Percentiles rank a stretch among this genome's conserved stretches.
Conservation (phyloP, 2,888 invertebrate genomes). For the Autographa gamma region DNA sequence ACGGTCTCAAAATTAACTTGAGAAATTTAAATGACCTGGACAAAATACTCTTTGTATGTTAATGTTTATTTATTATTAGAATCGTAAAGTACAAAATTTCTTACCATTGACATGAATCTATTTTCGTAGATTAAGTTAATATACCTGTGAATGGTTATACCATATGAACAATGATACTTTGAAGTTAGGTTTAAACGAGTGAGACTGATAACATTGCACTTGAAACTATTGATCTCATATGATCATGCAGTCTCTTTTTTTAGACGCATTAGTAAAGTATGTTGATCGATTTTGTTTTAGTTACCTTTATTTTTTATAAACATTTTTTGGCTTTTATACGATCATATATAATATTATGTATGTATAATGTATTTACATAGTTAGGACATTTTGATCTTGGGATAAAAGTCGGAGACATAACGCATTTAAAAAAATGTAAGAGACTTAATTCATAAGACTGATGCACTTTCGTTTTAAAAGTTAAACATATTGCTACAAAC, state of each 20-base stretch:
- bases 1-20: slow-evolving; percentile 14
- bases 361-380: slow-evolving; percentile 12
- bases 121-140: slow-evolving; percentile 26
- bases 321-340: slow-evolving; percentile 55
- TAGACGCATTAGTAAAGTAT: slow-evolving; percentile 39
- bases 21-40: slow-evolving; percentile 15
- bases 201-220: slow-evolving; percentile 60
- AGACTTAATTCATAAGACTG: slow-evolving; percentile 10
- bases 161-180: slow-evolving; percentile 35
- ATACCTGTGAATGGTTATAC: slow-evolving; percentile 34
- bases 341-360: slow-evolving; percentile 23
- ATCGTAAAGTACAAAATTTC: slow-evolving; percentile 52
- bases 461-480: not conserved
- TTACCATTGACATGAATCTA: slow-evolving; percentile 17
- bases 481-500: not conserved
- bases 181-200: slow-evolving; percentile 41
- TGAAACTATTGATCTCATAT: slow-evolving; percentile 58
- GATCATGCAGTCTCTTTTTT: slow-evolving; percentile 46
- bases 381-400: slow-evolving; percentile 38
- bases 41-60: slow-evolving; percentile 19
- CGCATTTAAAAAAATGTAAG: not conserved
- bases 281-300: slow-evolving; percentile 49
- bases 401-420: slow-evolving; percentile 10
- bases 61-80: slow-evolving; percentile 27
- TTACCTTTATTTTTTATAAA: slow-evolving; percentile 59